phyloP scores from a whole-genome alignment of 1,140 invertebrate species.

The Battus philenor region DNA sequence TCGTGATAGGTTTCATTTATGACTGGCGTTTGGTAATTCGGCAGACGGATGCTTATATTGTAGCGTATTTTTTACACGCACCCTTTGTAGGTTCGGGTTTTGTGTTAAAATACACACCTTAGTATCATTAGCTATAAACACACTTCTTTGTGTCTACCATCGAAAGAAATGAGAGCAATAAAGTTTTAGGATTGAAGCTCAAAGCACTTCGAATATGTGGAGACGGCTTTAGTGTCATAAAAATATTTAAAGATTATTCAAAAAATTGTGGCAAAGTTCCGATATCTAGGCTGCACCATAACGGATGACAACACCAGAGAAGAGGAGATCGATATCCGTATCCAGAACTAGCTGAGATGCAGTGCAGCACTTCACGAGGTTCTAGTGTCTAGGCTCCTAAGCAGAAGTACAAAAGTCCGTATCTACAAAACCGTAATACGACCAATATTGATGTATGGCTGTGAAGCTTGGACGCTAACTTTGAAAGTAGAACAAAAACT shows the following conservation, averaged over 20 bases:
- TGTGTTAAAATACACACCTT: conserved; percentile 75
- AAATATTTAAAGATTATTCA: no score
- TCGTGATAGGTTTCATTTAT: conserved; percentile 2
- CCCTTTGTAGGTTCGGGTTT: conserved; percentile 59
- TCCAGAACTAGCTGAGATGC: no score
- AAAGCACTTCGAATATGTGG: conserved; percentile 35
- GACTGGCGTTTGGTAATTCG: conserved; percentile 3
- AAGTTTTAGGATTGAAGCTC: conserved; percentile 53
- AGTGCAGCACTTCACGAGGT: no score
- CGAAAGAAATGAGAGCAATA: conserved; percentile 66
- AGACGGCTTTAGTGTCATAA: conserved; percentile 24
- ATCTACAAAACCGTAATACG: no score
- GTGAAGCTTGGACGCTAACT: no score
- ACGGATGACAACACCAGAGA: not conserved
- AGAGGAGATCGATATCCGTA: no score
- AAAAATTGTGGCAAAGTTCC: no score
- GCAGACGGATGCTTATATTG: conserved; percentile 61
- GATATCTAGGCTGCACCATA: no score
- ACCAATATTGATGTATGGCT: no score
- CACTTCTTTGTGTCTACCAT: conserved; percentile 69
- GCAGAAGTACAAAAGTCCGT: no score
- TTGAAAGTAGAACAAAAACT: no score
- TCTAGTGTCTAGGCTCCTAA: no score
- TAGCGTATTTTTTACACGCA: conserved; percentile 63
- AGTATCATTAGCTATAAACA: conserved; percentile 74